These are phyloP conservation scores for Acropternis orthonyx DNA, from an alignment of 2,797 vertebrate species.

Conservation along the genomic window DNA sequence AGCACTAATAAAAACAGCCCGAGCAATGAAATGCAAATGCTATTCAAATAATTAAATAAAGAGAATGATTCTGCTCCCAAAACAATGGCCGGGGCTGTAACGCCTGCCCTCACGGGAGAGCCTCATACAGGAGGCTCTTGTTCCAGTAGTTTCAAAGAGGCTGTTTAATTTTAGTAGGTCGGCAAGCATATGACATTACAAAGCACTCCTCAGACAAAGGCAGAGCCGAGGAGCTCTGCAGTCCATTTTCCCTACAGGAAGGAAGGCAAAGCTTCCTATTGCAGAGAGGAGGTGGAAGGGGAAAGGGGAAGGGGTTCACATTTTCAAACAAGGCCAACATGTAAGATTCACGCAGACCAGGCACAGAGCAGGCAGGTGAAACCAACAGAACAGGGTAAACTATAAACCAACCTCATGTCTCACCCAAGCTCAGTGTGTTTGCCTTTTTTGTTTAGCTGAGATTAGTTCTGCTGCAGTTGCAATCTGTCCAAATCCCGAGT, in stretches of 20 bases:
- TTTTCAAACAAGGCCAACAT: neutral
- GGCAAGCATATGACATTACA: neutral
- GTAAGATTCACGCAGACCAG: neutral
- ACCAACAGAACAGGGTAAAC: neutral
- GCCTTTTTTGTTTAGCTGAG: neutral
- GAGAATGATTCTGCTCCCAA: neutral
- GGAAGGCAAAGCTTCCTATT: conserved; percentile 36
- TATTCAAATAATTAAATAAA: neutral
- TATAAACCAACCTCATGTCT: neutral
- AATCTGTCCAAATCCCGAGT: neutral
- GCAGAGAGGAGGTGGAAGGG: conserved; percentile 9
- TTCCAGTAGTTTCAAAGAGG: conserved; percentile 4
- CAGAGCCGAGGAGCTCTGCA: neutral
- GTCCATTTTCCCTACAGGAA: conserved; percentile 24
- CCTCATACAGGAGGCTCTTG: conserved; percentile 8
- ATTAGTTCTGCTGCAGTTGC: neutral
- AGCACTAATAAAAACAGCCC: neutral
- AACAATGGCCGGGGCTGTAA: neutral
- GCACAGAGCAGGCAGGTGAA: neutral
- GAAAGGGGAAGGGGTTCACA: neutral
- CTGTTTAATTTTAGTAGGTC: neutral
- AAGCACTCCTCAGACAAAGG: conserved; percentile 16
- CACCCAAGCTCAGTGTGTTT: neutral
- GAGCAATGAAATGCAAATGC: conserved; percentile 16
- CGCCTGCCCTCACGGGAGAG: neutral